These are phyloP conservation scores for Mesitornis unicolor DNA, from an alignment of 2,113 vertebrate species.

Conservation along the genomic window DNA sequence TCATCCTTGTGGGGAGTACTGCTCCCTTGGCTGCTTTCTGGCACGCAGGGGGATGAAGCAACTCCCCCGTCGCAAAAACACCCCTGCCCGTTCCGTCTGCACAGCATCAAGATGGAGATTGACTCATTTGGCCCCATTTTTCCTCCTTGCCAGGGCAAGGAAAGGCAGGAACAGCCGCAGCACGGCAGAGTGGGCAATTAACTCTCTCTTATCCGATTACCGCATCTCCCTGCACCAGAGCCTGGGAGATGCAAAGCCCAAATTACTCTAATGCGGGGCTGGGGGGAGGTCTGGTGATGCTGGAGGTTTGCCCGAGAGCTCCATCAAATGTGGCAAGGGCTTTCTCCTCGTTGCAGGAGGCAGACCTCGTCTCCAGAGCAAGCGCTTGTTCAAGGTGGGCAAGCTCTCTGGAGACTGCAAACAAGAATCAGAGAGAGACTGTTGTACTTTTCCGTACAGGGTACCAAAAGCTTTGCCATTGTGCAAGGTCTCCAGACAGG, in stretches of 20 bases:
- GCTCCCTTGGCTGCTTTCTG: neutral
- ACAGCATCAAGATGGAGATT: fast-evolving
- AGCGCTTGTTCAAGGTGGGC: neutral
- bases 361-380: neutral
- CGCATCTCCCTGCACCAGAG: neutral
- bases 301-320: neutral
- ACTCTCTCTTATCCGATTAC: neutral
- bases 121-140: fast-evolving
- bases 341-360: neutral
- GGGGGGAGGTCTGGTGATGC: neutral
- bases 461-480: neutral
- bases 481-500: fast-evolving
- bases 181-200: neutral
- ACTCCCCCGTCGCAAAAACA: neutral
- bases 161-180: neutral
- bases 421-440: neutral
- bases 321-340: neutral
- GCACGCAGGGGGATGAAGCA: fast-evolving
- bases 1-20: neutral
- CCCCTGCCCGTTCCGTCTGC: neutral
- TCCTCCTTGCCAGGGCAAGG: neutral
- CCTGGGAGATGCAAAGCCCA: neutral
- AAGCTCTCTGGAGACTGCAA: neutral
- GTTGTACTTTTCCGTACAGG: fast-evolving
- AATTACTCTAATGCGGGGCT: neutral